These are phyloP conservation scores for Psilanteris sp. DNA, from an alignment of 1,140 invertebrate genomes.

Conservation along the genomic window DNA sequence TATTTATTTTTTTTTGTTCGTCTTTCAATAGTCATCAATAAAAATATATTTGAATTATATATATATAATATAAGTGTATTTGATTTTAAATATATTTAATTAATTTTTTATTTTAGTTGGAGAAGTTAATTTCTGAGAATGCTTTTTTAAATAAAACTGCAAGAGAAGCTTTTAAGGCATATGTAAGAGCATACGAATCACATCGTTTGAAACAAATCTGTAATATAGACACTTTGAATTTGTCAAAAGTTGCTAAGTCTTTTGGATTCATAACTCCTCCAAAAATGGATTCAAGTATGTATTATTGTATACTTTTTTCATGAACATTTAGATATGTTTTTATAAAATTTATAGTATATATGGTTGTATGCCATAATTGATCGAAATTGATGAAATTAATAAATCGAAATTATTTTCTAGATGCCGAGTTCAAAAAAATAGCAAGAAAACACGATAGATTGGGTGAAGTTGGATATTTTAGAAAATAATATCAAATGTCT, in stretches of 20 bases:
- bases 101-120: conserved; percentile 84
- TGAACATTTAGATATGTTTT: conserved; percentile 2
- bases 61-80: neutral
- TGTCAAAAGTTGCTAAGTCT: conserved; percentile 92
- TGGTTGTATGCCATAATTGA: no score
- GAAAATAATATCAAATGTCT: no score
- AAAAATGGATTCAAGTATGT: conserved; percentile 89
- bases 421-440: conserved; percentile 82
- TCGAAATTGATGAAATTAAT: no score
- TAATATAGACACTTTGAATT: conserved; percentile 94
- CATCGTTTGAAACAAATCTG: conserved; percentile 98
- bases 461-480: conserved; percentile 89
- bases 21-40: no score
- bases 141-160: conserved; percentile 97
- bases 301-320: conserved; percentile 68
- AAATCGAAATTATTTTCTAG: no score
- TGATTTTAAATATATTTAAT: no score
- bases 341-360: no score
- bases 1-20: no score
- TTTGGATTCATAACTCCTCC: conserved; percentile 98
- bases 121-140: conserved; percentile 96
- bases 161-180: conserved; percentile 98
- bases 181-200: conserved; percentile 97
- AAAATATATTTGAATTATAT: no score
- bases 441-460: conserved; percentile 86